A percentile compares a stretch with the other conserved stretches of the same genome.
phyloP scores from a whole-genome alignment of 2,888 invertebrate genomes.

The Acanthacorydalis orientalis region DNA sequence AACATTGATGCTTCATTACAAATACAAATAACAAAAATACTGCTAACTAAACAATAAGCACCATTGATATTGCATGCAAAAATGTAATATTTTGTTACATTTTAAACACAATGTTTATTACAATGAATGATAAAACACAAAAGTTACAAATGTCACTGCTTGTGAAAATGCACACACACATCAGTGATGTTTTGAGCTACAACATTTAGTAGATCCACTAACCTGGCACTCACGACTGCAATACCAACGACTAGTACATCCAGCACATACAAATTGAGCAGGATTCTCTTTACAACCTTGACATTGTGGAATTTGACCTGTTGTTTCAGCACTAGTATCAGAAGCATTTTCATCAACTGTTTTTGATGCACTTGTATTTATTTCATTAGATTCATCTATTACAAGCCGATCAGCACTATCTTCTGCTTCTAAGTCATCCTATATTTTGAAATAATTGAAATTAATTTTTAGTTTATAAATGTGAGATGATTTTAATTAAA shows the following conservation, averaged over 20 bases:
- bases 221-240: constrained; percentile 90
- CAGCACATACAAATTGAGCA: constrained; percentile 78
- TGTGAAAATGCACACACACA: no score
- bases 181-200: no score
- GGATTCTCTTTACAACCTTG: constrained; percentile 70
- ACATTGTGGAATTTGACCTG: constrained; percentile 49
- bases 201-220: constrained; percentile 12
- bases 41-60: no score
- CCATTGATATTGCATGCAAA: no score
- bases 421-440: constrained; percentile 37
- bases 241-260: constrained; percentile 87
- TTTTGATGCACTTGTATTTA: constrained; percentile 15
- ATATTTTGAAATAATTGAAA: constrained; percentile 3
- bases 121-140: no score
- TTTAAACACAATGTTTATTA: no score
- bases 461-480: neutral
- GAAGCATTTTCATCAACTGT: constrained; percentile 22
- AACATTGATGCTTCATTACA: no score
- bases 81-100: no score
- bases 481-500: no score
- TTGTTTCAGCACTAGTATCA: constrained; percentile 23
- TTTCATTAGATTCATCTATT: constrained; percentile 38
- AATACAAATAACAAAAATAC: no score
- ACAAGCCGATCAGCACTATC: constrained; percentile 43
- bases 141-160: no score